These are phyloP conservation scores for Callosobruchus maculatus DNA, from an alignment of 2,888 invertebrate species.

Conservation along the genomic window DNA sequence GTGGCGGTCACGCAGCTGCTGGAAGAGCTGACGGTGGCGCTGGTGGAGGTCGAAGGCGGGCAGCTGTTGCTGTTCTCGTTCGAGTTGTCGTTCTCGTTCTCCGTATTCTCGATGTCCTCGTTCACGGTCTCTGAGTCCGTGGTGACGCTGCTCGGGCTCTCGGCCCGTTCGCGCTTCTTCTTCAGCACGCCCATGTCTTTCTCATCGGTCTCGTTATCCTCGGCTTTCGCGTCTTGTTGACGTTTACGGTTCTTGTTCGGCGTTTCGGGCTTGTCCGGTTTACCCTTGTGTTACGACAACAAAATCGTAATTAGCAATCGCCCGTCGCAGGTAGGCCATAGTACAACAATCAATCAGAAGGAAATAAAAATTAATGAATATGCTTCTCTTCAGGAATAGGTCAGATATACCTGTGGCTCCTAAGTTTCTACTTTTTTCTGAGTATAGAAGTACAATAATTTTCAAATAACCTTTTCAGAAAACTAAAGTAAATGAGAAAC, in stretches of 20 bases:
- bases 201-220: constrained; percentile 47
- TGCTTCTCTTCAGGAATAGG: too few relatives aligned
- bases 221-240: constrained; percentile 40
- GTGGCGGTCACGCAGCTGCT: constrained; percentile 12
- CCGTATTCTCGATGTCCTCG: constrained; percentile 56
- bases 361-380: too few relatives aligned
- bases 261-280: constrained; percentile 53
- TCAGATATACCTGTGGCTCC: too few relatives aligned
- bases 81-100: constrained; percentile 43
- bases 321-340: too few relatives aligned
- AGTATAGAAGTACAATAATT: too few relatives aligned
- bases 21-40: constrained; percentile 42
- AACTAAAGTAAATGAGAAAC: too few relatives aligned
- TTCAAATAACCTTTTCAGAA: too few relatives aligned
- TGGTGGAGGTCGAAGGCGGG: background rate
- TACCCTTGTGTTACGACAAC: constrained; percentile 20
- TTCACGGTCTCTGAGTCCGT: constrained; percentile 82
- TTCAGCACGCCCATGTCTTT: constrained; percentile 50
- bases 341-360: too few relatives aligned
- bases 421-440: too few relatives aligned
- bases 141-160: constrained; percentile 79
- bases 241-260: constrained; percentile 56
- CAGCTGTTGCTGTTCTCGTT: constrained; percentile 34
- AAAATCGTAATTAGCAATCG: constrained; percentile 4
- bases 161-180: constrained; percentile 52